Evolutionary conservation across 2,113 vertebrate genomes (phyloP).

Genomic region (Myotis brandtii): DNA sequence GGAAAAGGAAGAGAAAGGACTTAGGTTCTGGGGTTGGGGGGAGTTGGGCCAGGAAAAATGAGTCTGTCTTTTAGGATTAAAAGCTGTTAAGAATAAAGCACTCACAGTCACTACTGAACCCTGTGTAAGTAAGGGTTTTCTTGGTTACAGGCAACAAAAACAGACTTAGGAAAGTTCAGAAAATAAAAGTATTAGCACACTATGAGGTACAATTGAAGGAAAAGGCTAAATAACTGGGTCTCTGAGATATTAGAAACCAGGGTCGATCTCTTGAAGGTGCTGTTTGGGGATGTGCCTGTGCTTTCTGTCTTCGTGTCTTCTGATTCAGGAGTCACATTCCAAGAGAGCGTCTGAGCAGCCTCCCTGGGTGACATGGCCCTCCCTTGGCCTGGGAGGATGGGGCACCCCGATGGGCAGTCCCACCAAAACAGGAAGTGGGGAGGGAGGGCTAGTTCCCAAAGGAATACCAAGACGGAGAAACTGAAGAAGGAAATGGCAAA

Average conservation of each 20-base stretch:
- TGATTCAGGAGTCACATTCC: not conserved
- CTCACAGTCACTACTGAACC: conserved; percentile 12
- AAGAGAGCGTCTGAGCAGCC: not conserved
- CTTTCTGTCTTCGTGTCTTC: not conserved
- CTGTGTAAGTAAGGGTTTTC: not conserved
- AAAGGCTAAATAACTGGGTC: not conserved
- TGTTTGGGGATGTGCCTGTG: not conserved
- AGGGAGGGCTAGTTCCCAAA: not conserved
- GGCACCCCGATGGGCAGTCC: not conserved
- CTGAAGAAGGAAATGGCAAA: not conserved
- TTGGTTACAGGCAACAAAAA: not conserved
- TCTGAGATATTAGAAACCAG: not conserved
- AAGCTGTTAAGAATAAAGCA: conserved; percentile 33
- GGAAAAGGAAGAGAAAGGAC: conserved; percentile 43
- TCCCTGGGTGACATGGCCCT: not conserved
- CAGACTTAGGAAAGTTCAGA: not conserved
- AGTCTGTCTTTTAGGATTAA: conserved; percentile 47
- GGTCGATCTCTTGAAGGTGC: not conserved
- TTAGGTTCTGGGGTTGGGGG: not conserved
- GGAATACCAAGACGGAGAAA: not conserved
- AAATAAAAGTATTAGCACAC: conserved; percentile 13
- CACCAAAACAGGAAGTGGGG: not conserved
- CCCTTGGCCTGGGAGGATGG: not conserved
- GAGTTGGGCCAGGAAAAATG: not conserved
- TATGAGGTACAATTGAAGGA: not conserved